Evolutionary conservation across 2,797 vertebrate genomes (phyloP).

Genomic region (Ceryle rudis): DNA sequence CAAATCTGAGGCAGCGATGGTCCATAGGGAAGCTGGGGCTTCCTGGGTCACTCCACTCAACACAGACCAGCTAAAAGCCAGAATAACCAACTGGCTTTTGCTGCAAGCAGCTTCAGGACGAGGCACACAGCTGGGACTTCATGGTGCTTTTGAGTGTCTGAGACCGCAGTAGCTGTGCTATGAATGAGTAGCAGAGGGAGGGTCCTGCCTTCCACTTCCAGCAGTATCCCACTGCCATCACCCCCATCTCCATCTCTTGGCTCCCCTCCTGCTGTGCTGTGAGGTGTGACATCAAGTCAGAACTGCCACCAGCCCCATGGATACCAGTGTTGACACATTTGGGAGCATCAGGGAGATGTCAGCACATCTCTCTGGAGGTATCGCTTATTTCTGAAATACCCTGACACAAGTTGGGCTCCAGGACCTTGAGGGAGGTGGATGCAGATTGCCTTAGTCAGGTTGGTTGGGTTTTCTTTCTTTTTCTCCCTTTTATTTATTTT

Average conservation of each 20-base stretch:
- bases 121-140: neutral
- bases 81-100: neutral
- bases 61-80: neutral
- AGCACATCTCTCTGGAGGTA: neutral
- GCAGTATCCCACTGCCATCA: neutral
- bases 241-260: accelerated
- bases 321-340: neutral
- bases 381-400: neutral
- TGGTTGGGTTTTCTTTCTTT: slow-evolving; percentile 16
- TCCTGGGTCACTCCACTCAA: neutral
- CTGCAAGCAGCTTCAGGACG: neutral
- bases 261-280: neutral
- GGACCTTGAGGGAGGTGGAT: accelerated
- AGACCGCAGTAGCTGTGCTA: accelerated
- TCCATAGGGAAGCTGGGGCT: neutral
- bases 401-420: accelerated
- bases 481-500: neutral
- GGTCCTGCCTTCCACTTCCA: neutral
- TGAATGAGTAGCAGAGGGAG: neutral
- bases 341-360: neutral
- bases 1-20: accelerated
- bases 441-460: slow-evolving; percentile 10
- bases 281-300: neutral
- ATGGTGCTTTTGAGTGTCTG: neutral
- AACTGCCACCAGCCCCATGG: neutral